Evolutionary conservation across 2,797 vertebrate genomes (phyloP).

Genomic region (Ataeniobius toweri): DNA sequence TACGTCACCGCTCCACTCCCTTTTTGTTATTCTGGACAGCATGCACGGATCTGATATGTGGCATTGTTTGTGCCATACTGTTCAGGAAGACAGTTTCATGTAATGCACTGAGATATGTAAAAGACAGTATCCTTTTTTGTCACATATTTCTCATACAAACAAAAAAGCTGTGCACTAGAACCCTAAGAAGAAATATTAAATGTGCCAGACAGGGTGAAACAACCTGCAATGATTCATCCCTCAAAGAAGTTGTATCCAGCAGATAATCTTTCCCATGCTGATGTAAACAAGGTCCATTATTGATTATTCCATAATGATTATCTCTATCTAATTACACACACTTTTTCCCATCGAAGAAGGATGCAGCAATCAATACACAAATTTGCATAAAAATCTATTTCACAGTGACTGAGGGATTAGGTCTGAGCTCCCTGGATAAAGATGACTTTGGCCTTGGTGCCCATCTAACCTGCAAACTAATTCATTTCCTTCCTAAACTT

Average conservation of each 20-base stretch:
- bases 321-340: conserved; percentile 77
- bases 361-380: conserved; percentile 73
- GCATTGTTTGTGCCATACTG: conserved; percentile 76
- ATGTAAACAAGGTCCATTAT: conserved; percentile 56
- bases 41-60: conserved; percentile 74
- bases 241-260: conserved; percentile 9
- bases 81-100: conserved; percentile 52
- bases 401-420: conserved; percentile 64
- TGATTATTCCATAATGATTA: conserved; percentile 79
- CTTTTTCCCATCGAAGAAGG: conserved; percentile 73
- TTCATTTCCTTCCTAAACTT: conserved; percentile 66
- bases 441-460: conserved; percentile 62
- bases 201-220: not conserved
- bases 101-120: conserved; percentile 50
- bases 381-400: conserved; percentile 88
- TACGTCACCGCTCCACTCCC: conserved; percentile 71
- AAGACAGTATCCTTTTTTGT: conserved; percentile 50
- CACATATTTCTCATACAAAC: conserved; percentile 11
- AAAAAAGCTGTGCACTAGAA: not conserved
- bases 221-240: conserved; percentile 1
- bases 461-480: conserved; percentile 67
- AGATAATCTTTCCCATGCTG: conserved; percentile 28
- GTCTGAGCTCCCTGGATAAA: conserved; percentile 73
- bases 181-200: conserved; percentile 11
- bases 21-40: conserved; percentile 81